Base-by-base conservation (phyloP, 1,140 invertebrate genomes). In the Tetramorium alpestre region DNA sequence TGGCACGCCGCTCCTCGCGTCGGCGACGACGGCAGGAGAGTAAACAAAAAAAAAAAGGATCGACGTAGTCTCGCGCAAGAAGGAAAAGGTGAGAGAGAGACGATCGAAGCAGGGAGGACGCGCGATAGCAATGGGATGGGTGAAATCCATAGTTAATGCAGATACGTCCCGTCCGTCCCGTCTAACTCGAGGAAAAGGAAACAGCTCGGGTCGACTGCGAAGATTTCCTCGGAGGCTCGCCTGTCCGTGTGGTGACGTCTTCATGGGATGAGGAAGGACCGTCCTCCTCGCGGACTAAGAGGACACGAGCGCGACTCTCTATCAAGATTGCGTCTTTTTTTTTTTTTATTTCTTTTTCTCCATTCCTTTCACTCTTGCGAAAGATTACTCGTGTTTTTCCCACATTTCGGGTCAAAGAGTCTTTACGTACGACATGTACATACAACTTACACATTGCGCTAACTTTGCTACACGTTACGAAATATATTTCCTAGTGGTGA, bases 201-300 rank as follows among this genome's bases (percentile, higher is more conserved):
- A 86, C 85, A 76, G 84, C 44, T 51, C 67, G 87, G 90, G 86
- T 91, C 88, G 89, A 80, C 87, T 64, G 84, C 81, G 86, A 87
- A 93, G 92, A 93, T 93, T 93, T 93, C 92, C 92, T 92, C 89
- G 89, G 91, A 93, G 92, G 89, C 87, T 91, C 82, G 82, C 80
- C 81, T 86, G 77, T 90, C 47, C 87, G 82, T 75, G 77, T 25
- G 70, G 44, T 56, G 78, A 58, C 64, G 25, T 82, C 51, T 58
- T 72, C 78, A 49, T 56, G 16, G 16, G 4, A 58, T 18, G 54
- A 38, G 28, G 25, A 44, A 69, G 25, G 28, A 44, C 33, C 38
- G 18, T 51, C 72, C 51, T 49, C 13, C n/a, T 64, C 44, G 11
- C 76, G 44, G 13, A 25, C 18, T 76, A 60, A 60, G 54, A n/a